Evolutionary conservation across 2,113 vertebrate genomes (phyloP).

Genomic region (Rallus limicola): DNA sequence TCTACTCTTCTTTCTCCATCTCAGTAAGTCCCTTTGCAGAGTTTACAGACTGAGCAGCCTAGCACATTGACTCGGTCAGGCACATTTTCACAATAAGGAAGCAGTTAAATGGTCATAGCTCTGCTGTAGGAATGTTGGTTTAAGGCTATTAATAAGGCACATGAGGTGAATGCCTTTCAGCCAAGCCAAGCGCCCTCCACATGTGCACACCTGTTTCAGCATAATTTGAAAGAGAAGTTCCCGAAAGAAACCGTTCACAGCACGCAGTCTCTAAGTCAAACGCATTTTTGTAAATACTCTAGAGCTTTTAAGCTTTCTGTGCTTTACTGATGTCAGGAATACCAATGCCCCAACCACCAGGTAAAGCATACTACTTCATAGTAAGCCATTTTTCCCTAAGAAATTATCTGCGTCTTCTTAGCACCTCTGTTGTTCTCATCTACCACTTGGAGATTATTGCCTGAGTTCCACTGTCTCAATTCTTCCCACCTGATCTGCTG

Average conservation of each 20-base stretch:
- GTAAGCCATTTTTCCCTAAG: neutral
- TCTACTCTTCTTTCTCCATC: neutral
- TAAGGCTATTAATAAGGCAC: constrained; percentile 68
- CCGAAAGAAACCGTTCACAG: constrained; percentile 4
- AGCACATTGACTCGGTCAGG: constrained; percentile 1
- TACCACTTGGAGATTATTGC: neutral
- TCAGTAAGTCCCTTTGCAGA: neutral
- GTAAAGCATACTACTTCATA: neutral
- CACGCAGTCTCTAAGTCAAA: neutral
- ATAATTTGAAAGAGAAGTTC: constrained; percentile 34
- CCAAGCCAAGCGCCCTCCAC: constrained; percentile 31
- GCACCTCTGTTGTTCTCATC: neutral
- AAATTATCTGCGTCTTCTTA: neutral
- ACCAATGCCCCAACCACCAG: neutral
- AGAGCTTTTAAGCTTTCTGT: neutral
- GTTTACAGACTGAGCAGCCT: constrained; percentile 28
- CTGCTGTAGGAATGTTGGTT: constrained; percentile 60
- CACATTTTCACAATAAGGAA: constrained; percentile 61
- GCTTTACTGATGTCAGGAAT: neutral
- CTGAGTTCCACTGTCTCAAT: neutral
- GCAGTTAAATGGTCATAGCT: constrained; percentile 57
- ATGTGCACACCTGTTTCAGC: constrained; percentile 60
- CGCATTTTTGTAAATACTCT: neutral
- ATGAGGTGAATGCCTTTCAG: constrained; percentile 63
- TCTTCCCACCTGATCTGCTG: neutral